These are phyloP conservation scores for Cloeon dipterum DNA, from an alignment of 2,888 invertebrate genomes.

Conservation along the genomic window DNA sequence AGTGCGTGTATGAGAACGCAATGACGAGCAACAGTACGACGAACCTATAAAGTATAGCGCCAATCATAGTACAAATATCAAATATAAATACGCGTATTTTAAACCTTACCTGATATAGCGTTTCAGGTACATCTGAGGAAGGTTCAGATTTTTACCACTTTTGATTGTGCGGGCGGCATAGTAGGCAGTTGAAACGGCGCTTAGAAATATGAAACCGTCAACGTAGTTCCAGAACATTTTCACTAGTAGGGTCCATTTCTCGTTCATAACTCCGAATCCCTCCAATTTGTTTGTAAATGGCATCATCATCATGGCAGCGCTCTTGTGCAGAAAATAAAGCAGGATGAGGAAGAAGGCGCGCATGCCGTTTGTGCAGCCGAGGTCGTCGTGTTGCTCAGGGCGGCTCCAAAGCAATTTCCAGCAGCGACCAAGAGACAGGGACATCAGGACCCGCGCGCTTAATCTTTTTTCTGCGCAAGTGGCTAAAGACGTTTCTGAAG, in stretches of 20 bases:
- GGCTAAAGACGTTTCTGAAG: too few relatives aligned
- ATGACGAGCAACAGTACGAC: not conserved
- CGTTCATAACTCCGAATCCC: not conserved
- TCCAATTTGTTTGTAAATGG: conserved; percentile 1
- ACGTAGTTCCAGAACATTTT: conserved; percentile 6
- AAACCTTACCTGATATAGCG: conserved; percentile 5
- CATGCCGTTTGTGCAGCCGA: conserved; percentile 2
- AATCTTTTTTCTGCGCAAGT: too few relatives aligned
- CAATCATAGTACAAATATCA: too few relatives aligned
- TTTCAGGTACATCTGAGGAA: conserved; percentile 5
- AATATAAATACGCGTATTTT: too few relatives aligned
- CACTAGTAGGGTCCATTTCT: conserved; percentile 3
- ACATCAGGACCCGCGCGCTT: not conserved
- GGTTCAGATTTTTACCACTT: conserved; percentile 3
- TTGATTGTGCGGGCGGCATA: conserved; percentile 3
- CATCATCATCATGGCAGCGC: not conserved
- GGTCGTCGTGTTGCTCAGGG: not conserved
- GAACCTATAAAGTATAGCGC: too few relatives aligned
- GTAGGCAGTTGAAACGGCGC: conserved; percentile 6
- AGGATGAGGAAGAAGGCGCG: not conserved
- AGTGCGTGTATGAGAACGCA: not conserved
- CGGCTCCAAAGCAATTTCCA: not conserved
- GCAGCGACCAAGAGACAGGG: conserved; percentile 1
- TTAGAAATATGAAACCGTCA: conserved; percentile 6
- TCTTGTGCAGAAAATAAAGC: conserved; percentile 1